Percentiles rank a stretch among this genome's conserved stretches.
These are phyloP conservation scores for Galerucella nymphaeae DNA, from an alignment of 2,888 invertebrate species.

Conservation along the genomic window DNA sequence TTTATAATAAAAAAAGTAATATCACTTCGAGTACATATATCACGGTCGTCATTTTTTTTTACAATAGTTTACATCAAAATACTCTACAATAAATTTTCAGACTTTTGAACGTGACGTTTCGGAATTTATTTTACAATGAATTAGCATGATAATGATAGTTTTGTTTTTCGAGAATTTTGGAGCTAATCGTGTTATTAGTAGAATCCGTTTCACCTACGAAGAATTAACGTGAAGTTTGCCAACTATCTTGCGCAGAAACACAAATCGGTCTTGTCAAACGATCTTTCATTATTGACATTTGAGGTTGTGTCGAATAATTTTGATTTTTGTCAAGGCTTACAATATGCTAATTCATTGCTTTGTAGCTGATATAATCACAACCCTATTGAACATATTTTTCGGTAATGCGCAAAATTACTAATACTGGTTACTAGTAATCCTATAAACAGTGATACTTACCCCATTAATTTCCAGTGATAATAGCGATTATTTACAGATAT, in stretches of 20 bases:
- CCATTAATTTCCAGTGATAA: neutral
- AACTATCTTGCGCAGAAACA: no score
- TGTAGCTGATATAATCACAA: constrained; percentile 1
- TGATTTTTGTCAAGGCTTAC: no score
- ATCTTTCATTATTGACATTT: no score
- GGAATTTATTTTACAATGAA: neutral
- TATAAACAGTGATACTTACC: constrained; percentile 13
- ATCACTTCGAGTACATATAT: constrained; percentile 32
- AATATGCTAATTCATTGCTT: constrained; percentile 3
- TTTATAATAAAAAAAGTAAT: constrained; percentile 21
- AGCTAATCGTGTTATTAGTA: no score
- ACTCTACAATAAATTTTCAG: constrained; percentile 25
- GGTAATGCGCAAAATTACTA: neutral
- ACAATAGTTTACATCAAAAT: constrained; percentile 16
- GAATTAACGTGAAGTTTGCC: no score
- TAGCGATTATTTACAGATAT: constrained; percentile 15
- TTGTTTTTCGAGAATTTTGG: no score
- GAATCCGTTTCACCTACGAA: no score
- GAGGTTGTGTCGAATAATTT: no score
- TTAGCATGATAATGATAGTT: neutral
- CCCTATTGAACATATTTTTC: neutral
- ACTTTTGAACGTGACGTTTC: constrained; percentile 17
- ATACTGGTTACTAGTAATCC: neutral
- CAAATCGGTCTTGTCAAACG: no score
- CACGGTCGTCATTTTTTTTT: constrained; percentile 21